Evolutionary conservation across 2,888 invertebrate species (phyloP), one percentile per base, ranked within the genome.

Genomic region (Spisula subtruncata): DNA sequence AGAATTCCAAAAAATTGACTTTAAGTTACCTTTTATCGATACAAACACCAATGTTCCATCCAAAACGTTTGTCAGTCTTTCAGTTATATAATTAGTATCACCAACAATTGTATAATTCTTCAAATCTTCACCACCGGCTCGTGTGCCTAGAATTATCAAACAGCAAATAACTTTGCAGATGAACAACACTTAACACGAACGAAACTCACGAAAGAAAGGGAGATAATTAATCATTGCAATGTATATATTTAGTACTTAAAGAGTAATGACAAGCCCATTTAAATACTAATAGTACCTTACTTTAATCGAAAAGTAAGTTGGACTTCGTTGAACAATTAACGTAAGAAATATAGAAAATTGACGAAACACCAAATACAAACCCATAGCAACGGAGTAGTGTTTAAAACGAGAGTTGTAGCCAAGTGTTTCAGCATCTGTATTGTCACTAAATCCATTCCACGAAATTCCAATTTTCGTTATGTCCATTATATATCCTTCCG

Each of bases 401-500:
- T 86, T 83, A 0, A 90, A 83, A 46, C 83, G 60, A 32, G 71
- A 35, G 48, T 35, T 25, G 66, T 90, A 90, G 35, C 88, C 90
- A 18, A 90, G 46, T 46, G 12, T 8, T 14, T 51, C 41, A n/a
- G 79, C 83, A 46, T 88, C 48, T 0, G 84, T 71, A 54, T 88
- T 84, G 41, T 90, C 88, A 48, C 60, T 46, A 81, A 90, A 90
- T 1, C 84, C 86, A 71, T 29, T 82, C 90, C 90, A 90, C n/a
- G 81, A 20, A 14, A 90, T 56, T 20, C 20, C 8, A 5, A 86
- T 25, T n/a, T 81, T 16, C 0, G 10, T 12, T 8, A 71, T 29
- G 25, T 81, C 41, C 20, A 25, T 84, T 20, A 90, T 48, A 51
- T 54, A 90, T 6, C 88, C 90, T 20, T 56, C 51, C 10, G 48